Percentiles rank a stretch among this genome's conserved stretches.
Conservation (phyloP, 2,113 vertebrate genomes). For the Ageneiosus marmoratus region DNA sequence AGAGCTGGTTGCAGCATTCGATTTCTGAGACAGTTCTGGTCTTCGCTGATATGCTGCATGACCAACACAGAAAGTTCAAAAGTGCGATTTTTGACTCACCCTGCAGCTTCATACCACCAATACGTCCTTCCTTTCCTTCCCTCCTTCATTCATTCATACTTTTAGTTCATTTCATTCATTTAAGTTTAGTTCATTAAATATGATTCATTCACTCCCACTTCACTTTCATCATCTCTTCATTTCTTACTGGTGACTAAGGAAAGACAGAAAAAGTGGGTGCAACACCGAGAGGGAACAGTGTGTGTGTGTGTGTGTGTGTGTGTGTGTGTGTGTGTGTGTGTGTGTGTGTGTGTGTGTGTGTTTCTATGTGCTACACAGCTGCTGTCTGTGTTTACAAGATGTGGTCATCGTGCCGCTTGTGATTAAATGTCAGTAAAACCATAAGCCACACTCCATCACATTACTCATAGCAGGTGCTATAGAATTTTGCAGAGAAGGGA, state of each 20-base stretch:
- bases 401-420: background rate
- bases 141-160: background rate
- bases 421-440: constrained; percentile 11
- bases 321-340: background rate
- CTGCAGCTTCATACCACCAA: background rate
- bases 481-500: background rate
- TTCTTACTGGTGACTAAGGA: constrained; percentile 9
- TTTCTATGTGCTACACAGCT: background rate
- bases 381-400: constrained; percentile 10
- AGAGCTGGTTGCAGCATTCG: too few relatives aligned
- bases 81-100: too few relatives aligned
- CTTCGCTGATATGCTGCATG: too few relatives aligned
- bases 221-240: background rate
- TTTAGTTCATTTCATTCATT: constrained; percentile 16
- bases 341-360: background rate
- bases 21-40: too few relatives aligned
- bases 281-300: background rate
- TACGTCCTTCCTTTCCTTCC: background rate
- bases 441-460: background rate
- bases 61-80: too few relatives aligned
- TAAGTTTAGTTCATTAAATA: background rate
- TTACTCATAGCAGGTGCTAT: constrained; percentile 27
- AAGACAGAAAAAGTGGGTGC: background rate
- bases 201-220: constrained; percentile 16
- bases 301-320: background rate